Evolutionary conservation across 2,888 invertebrate genomes (phyloP).

Genomic region (Drosophila recens): DNA sequence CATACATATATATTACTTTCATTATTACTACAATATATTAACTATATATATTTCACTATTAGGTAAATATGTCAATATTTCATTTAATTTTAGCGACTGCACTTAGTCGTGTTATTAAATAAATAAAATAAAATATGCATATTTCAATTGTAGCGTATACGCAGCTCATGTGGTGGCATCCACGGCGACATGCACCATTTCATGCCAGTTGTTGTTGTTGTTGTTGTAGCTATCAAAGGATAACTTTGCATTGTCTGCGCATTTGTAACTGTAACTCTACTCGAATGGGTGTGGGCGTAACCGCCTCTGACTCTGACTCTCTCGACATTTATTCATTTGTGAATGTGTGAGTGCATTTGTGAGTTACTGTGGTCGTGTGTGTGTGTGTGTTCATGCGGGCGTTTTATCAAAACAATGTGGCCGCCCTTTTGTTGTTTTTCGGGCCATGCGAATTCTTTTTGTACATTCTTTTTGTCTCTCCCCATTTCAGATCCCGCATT

Average conservation of each 20-base stretch:
- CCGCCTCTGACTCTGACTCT: slow-evolving; percentile 24
- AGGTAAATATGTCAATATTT: too few relatives aligned
- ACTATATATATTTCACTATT: too few relatives aligned
- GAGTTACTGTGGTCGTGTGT: slow-evolving; percentile 3
- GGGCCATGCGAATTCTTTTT: slow-evolving; percentile 69
- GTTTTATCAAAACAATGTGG: slow-evolving; percentile 79
- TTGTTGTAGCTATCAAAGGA: slow-evolving; percentile 68
- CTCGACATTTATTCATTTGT: slow-evolving; percentile 11
- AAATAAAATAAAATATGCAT: neutral
- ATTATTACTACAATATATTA: too few relatives aligned
- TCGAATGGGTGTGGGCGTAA: slow-evolving; percentile 40
- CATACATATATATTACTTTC: too few relatives aligned
- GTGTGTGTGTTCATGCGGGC: slow-evolving; percentile 68
- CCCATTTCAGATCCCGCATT: neutral
- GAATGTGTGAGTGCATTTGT: slow-evolving; percentile 25
- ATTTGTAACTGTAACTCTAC: slow-evolving; percentile 53
- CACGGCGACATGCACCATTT: slow-evolving; percentile 70
- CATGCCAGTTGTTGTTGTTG: slow-evolving; percentile 49
- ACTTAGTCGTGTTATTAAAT: too few relatives aligned
- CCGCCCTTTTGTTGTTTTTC: slow-evolving; percentile 78
- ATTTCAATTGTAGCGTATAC: slow-evolving; percentile 52
- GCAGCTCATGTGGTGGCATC: slow-evolving; percentile 30
- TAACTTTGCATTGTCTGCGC: slow-evolving; percentile 73
- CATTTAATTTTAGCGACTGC: too few relatives aligned
- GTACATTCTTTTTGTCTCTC: slow-evolving; percentile 10